Evolutionary conservation across 2,888 invertebrate species (phyloP), one percentile per base, ranked within the genome.

Genomic region (Autographa gamma): DNA sequence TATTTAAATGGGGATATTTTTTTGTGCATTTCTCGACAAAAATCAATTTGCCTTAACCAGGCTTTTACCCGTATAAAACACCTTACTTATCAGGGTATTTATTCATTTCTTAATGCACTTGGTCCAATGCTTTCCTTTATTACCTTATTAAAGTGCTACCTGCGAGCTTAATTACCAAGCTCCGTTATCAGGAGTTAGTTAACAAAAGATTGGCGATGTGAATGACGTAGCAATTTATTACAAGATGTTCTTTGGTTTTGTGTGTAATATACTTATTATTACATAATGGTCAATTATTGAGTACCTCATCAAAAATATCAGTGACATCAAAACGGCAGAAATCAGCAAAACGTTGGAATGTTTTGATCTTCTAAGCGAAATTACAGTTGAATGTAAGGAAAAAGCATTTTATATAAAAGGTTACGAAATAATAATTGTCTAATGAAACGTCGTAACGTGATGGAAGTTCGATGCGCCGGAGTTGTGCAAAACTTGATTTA

Each of bases 401-500:
- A 63, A 8, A 70, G 2, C 52, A 38, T 60, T 68, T 64, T 54
- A 64, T 61, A 65, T 72, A 70, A 66, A 74, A 60, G 8, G 63
- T 80, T 73, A 79, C 66, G 76, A 76, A 78, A 72, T 75, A 78
- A 72, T 75, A 59, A 70, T 75, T 76, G 66, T 77, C 59, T 76
- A 77, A 81, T 78, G 73, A 80, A 81, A 83, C 76, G 73, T 68
- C 75, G 83, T 81, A 74, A 81, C 71, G 63, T 74, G 74, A 79
- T 77, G 5, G 71, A 87, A 88, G 87, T 88, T 88, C 88, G 88
- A 88, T 90, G 89, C 85, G 89, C 85, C 81, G 83, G 83, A 81
- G 78, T 86, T 87, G 84, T 82, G 86, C 86, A 80, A 88, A 92
- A 92, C 93, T 88, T 85, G 92, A 91, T 90, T 87, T 86, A 89